Base-by-base conservation (phyloP, 2,797 vertebrate species). In the Harpagifer antarcticus region DNA sequence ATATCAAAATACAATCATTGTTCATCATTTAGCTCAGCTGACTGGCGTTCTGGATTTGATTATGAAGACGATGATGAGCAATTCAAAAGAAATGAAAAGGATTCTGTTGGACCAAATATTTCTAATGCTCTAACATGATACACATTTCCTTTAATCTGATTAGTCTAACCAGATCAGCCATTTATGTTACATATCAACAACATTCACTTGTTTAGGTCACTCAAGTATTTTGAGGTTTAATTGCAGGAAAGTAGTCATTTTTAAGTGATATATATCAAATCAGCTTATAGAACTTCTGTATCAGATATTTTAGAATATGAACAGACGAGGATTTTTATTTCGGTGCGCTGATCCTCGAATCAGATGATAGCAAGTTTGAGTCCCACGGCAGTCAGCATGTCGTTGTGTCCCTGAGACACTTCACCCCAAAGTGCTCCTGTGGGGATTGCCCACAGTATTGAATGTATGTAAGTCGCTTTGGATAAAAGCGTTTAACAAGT, bases 1-100 rank as follows among this genome's bases (percentile, higher is more conserved):
- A 68, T 81, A 90, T 73, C 91, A 71, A 91, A 92, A 91, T 91
- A 93, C 88, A 94, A 91, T 91, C 90, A 91, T 88, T 81, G 58
- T 90, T 87, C 84, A 83, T 62, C 61, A 57, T 81, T 86, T 85
- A 84, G 68, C 68, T 85, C 82, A 68, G 77, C 63, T 64, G 68
- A 68, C 58, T 53, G 54, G 31, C 10, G 68, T 40, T 62, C 27
- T 43, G 72, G 60, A 68, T 89, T 66, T 72, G 52, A 17, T 56
- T 81, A 72, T 81, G 68, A 73, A 23, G 71, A 40, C 23, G 3
- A 61, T 8, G 61, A 80, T 63, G 75, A 79, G 49, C 13, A 15
- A 45, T 78, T 82, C 72, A 16, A 82, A 79, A 83, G 83, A 66
- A 81, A 86, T 86, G 65, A 63, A 61, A 62, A 61, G 58, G 70